Evolutionary conservation across 2,113 vertebrate species (phyloP).

Genomic region (Cyanocitta stelleri): DNA sequence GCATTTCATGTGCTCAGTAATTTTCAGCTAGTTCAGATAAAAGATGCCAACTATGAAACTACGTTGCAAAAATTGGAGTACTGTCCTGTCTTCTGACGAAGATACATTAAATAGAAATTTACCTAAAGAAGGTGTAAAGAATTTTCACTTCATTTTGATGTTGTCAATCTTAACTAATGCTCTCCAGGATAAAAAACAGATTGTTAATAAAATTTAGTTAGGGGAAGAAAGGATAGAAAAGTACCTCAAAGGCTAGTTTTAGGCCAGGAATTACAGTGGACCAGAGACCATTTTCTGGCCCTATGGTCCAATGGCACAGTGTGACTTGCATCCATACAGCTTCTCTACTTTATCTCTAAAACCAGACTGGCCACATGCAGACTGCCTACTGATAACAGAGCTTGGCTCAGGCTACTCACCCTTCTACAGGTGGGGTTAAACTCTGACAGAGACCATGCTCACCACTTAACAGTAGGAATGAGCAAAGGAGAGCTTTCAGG

Average conservation of each 20-base stretch:
- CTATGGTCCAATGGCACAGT: neutral
- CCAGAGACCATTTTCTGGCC: neutral
- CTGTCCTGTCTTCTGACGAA: neutral
- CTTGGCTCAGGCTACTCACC: neutral
- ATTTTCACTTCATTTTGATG: neutral
- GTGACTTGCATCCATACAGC: neutral
- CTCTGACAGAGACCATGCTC: neutral
- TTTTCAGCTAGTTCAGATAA: neutral
- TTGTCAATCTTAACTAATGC: neutral
- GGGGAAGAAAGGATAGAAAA: neutral
- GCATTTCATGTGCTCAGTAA: neutral
- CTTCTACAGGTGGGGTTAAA: neutral
- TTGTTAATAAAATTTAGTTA: neutral
- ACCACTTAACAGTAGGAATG: neutral
- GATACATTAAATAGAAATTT: neutral
- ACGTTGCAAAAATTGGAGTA: neutral
- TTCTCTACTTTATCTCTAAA: neutral
- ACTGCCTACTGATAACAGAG: neutral
- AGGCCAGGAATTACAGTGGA: neutral
- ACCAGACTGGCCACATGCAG: neutral
- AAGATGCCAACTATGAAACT: neutral
- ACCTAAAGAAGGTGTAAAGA: neutral
- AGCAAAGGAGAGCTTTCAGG: neutral
- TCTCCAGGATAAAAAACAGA: neutral
- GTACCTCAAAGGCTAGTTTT: neutral